Base-by-base conservation (phyloP, 2,888 invertebrate genomes). In the Melanophora roralis region DNA sequence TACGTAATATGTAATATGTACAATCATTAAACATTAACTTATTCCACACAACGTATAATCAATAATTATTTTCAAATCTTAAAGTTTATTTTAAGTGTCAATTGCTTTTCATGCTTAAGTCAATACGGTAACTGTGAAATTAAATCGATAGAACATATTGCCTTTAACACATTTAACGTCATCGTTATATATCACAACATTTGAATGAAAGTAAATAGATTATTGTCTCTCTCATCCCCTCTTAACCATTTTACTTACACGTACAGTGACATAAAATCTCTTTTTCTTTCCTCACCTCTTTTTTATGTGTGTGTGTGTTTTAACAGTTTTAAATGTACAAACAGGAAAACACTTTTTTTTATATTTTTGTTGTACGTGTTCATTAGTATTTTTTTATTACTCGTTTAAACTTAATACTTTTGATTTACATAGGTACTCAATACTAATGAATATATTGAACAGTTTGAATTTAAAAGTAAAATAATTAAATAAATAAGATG, bases 61-160 rank as follows among this genome's bases (percentile, higher is more conserved):
- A 34, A 14, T 65, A 60, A 19, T 38, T 32, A 14, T 11, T 60
- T 34, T 27, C 27, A 5, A 5, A 27, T 27, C 27, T 5, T 27
- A 27, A 27, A 27, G 27, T 27, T 1, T 36, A 47, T 12, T 67
- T 34, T 5, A 38, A 38, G 67, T 47, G 55, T 51, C 72, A 59
- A 73, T 64, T 78, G 36, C 43, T 73, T 72, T 62, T 64, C 57
- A 9, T 36, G 5, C 1, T 64, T 47, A 0, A n/a, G 23, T 19
- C 8, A 21, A 0, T 64, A 32, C n/a, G 45, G 60, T 62, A 62
- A 53, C 72, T 59, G 32, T 62, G 38, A 38, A 47, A 72, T 51
- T 59, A 34, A 19, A 45, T 23, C 40, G 43, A 68, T 57, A 68
- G 62, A 62, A 57, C 36, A 32, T 45, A 11, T 64, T 60, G 9